These are phyloP conservation scores for Tragelaphus buxtoni DNA, from an alignment of 2,113 vertebrate species.

Conservation along the genomic window DNA sequence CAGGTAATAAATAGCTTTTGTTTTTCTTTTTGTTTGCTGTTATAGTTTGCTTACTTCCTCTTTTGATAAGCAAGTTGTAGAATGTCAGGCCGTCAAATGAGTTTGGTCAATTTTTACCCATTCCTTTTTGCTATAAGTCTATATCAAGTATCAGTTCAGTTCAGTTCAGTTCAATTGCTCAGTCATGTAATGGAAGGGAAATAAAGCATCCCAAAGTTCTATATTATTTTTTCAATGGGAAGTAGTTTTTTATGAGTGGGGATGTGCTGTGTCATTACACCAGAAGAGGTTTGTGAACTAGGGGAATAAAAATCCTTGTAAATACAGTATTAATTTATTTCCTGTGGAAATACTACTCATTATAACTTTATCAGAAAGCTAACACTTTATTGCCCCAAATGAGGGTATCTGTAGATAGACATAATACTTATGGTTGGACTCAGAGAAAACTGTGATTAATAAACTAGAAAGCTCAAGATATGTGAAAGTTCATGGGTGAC, in stretches of 20 bases:
- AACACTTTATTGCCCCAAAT: not conserved
- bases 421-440: not conserved
- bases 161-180: too few relatives aligned
- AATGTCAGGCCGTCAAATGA: not conserved
- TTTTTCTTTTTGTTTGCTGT: not conserved
- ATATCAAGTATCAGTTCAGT: not conserved
- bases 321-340: not conserved
- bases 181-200: not conserved
- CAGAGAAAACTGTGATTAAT: not conserved
- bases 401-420: not conserved
- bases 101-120: not conserved
- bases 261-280: not conserved
- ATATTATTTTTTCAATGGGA: not conserved
- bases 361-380: not conserved
- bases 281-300: not conserved
- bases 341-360: not conserved
- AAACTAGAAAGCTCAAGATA: not conserved
- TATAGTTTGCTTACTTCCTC: not conserved
- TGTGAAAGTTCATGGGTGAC: not conserved
- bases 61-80: not conserved
- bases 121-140: not conserved
- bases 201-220: not conserved
- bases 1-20: not conserved
- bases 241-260: not conserved
- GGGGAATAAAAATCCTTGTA: not conserved